Evolutionary conservation across 92 coral and sea anemone species (phyloP), one percentile per base, ranked within the genome.

Genomic region (Porites lobata): DNA sequence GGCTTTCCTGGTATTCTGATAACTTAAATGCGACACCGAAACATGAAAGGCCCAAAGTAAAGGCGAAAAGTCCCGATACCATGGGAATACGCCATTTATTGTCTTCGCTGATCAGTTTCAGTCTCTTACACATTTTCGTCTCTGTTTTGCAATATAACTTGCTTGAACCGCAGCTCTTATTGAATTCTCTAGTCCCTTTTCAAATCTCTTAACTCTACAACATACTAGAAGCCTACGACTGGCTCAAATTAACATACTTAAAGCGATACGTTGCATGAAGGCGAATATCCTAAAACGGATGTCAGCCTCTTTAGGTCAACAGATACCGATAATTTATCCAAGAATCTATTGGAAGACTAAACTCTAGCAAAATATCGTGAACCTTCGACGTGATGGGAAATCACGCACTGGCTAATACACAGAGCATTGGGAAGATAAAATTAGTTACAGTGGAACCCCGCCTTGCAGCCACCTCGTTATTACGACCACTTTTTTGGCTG

Each of bases 11-110:
- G 72, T 84, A 92, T 26, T 89, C 95, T 67, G 84, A 80, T 43
- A 92, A 87, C 50, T 92, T 89, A 68, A 92, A 47, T 17, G 90
- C 95, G 54, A 85, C 85, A 4, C 95, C 95, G 81, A 89, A 92
- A 72, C 92, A 79, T 0, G 85, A 58, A 2, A 85, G 78, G 9
- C 95, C 95, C 72, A 92, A 50, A 21, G 89, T 9, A 26, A 89
- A 83, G 22, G 79, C 78, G 61, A 83, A 65, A 20, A 83, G 4
- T 19, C 87, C 87, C 8, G 87, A 58, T 50, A 58, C 17, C 79
- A 72, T 61, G 43, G 87, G 79, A 71, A 83, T 59, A 13, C 77
- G 69, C 87, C 87, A 83, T 5, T 71, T 78, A 15, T 47, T 72
- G 32, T 59, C 70, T 43, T 61, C 72, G 51, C 62, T 83, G 20